Conservation (phyloP, 2,797 vertebrate species). For the Saxicola maurus region DNA sequence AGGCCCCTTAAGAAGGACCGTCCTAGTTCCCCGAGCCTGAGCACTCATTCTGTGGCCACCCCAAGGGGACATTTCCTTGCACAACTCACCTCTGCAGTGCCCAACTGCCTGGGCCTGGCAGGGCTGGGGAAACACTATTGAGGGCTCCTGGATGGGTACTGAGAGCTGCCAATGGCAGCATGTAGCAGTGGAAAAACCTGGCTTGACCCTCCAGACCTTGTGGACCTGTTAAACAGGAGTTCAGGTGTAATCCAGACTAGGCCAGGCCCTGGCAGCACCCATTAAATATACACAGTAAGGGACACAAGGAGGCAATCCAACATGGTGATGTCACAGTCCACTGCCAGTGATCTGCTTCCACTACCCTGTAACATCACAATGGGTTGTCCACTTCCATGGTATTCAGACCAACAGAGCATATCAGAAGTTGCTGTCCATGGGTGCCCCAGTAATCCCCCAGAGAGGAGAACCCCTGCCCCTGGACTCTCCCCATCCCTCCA, state of each 20-base stretch:
- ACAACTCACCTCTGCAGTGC: neutral
- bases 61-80: neutral
- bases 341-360: neutral
- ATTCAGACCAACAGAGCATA: neutral
- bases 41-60: neutral
- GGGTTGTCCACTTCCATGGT: too few species aligned
- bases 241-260: neutral
- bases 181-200: neutral
- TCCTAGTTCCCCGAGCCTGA: neutral
- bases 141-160: neutral
- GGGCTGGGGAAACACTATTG: neutral
- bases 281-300: neutral
- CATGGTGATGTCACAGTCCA: neutral
- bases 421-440: neutral
- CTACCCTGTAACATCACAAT: neutral
- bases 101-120: neutral
- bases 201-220: neutral
- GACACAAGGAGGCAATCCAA: neutral
- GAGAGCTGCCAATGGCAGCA: neutral
- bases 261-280: neutral
- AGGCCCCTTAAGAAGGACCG: neutral
- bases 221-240: neutral
- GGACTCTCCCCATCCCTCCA: neutral
- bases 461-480: neutral
- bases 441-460: neutral